A percentile compares a stretch with the other conserved stretches of the same genome.
phyloP scores from a whole-genome alignment of 1,140 invertebrate species.

The Oryzaephilus surinamensis region DNA sequence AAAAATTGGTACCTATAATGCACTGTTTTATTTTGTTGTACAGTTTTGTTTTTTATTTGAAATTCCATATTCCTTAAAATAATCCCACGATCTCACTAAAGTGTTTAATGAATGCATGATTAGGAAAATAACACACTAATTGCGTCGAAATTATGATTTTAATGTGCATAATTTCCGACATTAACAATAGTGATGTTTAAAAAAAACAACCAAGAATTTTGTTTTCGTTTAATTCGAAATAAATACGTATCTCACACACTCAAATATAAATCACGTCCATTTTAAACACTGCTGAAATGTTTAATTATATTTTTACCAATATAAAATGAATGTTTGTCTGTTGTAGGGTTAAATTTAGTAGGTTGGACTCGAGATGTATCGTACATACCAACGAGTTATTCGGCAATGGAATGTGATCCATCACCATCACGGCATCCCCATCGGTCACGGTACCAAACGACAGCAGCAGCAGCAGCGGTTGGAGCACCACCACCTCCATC shows the following conservation, averaged over 20 bases:
- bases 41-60: conserved; percentile 1
- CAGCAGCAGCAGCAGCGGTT: conserved; percentile 29
- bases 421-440: conserved; percentile 38
- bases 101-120: no score
- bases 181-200: no score
- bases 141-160: no score
- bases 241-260: no score
- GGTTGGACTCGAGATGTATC: conserved; percentile 32
- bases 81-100: background rate
- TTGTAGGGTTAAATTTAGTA: conserved; percentile 34
- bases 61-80: background rate
- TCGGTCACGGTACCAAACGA: conserved; percentile 37
- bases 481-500: no score
- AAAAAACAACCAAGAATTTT: no score
- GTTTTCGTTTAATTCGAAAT: no score
- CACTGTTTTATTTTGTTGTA: background rate
- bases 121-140: no score
- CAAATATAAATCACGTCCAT: no score
- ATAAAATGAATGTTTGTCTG: background rate
- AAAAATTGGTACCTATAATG: background rate
- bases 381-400: conserved; percentile 36
- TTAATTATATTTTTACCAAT: no score
- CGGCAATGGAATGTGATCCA: conserved; percentile 43
- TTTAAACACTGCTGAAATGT: no score
- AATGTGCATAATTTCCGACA: no score